Evolutionary conservation across 2,113 vertebrate species (phyloP).

Genomic region (Litocranius walleri): DNA sequence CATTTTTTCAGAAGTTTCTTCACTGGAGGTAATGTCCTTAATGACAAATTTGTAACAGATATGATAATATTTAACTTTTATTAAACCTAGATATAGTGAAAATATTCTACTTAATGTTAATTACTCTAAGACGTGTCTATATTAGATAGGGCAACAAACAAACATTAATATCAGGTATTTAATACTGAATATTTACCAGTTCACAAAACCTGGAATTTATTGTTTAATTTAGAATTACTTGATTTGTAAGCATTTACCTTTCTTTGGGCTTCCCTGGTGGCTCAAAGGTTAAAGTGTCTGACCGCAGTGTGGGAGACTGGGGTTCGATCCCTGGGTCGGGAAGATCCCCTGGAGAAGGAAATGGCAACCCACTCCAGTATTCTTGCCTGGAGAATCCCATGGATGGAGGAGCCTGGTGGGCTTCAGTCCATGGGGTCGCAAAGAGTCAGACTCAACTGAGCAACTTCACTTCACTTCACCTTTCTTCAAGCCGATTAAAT

Average conservation of each 20-base stretch:
- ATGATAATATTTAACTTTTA: neutral
- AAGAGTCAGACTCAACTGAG: accelerated
- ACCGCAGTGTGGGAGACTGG: accelerated
- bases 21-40: neutral
- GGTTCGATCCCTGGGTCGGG: no score
- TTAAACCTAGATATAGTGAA: neutral
- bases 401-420: no score
- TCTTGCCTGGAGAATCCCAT: no score
- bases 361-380: no score
- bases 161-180: neutral
- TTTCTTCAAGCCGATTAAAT: neutral
- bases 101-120: neutral
- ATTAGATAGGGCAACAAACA: neutral
- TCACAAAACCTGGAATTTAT: neutral
- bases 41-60: neutral
- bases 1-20: neutral
- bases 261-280: no score
- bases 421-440: no score
- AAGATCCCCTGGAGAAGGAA: no score
- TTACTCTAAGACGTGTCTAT: neutral
- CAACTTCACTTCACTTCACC: no score
- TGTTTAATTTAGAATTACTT: neutral
- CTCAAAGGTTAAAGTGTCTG: no score
- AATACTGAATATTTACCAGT: neutral
- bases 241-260: neutral